Base-by-base conservation (phyloP, 2,113 vertebrate species). In the Macrotus californicus region DNA sequence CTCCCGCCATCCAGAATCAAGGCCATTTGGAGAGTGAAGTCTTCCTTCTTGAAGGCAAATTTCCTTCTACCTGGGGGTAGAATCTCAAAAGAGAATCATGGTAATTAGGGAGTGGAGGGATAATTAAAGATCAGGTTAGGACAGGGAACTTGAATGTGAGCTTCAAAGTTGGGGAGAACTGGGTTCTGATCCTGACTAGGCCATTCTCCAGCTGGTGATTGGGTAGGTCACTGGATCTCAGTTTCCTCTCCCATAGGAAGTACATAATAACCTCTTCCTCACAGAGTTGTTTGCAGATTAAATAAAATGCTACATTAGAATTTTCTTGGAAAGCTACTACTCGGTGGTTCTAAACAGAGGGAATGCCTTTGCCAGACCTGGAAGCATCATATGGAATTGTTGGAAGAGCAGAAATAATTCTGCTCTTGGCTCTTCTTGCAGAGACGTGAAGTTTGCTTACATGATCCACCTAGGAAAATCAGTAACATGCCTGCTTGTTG, bases 361-460 rank as follows among this genome's bases (percentile, higher is more conserved):
- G 95, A 94, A 81, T 92, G 93, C 91, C 91, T 97, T 92, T 97
- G 94, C 96, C 97, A 98, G 97, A 96, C 93, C 95, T 94, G 94
- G 69, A 93, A 96, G 96, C 92, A 94, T 97, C 95, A 96, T 95
- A 93, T 96, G 93, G 96, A 94, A 96, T 95, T 97, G 94, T 95
- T 97, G 95, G 96, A 97, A 97, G 87, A 94, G 92, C 82, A 97
- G 96, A 96, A 94, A 96, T 97, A 92, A 90, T 86, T 96, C 94
- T 91, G 41, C 73, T 97, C 84, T 97, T 97, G 97, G 95, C 95
- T 97, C 88, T 93, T 96, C 94, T 76, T 76, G 80, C 86, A 87
- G 94, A 84, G 69, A 95, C 92, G 48, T 89, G 83, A 93, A 95
- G 61, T 97, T 95, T 94, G 95, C 97, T 97, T 91, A 95, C 87